Conservation (phyloP, 2,797 vertebrate species). For the Brachymystax lenok region DNA sequence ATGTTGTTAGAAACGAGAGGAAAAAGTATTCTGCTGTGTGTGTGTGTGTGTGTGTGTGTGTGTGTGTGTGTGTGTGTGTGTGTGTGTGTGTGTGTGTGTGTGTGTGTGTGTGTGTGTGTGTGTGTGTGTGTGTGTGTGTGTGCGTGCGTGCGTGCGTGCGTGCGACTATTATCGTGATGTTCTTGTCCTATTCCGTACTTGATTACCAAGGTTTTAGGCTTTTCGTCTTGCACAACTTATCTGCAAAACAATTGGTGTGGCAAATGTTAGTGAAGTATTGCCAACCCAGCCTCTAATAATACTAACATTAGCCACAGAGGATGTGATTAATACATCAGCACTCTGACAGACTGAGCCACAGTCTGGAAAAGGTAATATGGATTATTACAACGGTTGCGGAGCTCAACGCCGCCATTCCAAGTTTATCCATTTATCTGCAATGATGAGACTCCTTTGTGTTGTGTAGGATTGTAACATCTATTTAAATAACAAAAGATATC, state of each 20-base stretch:
- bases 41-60: conserved; percentile 32
- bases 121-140: conserved; percentile 56
- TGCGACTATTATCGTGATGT: conserved; percentile 70
- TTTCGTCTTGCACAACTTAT: conserved; percentile 77
- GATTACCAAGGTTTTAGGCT: conserved; percentile 78
- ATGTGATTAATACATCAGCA: conserved; percentile 80
- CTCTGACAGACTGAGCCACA: conserved; percentile 73
- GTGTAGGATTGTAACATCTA: conserved; percentile 74
- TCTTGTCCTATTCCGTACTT: conserved; percentile 72
- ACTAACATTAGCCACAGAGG: conserved; percentile 75
- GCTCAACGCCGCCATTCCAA: conserved; percentile 77
- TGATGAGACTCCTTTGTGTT: conserved; percentile 79
- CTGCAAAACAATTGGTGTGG: conserved; percentile 71
- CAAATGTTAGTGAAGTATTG: conserved; percentile 71
- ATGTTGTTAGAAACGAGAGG: conserved; percentile 51
- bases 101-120: conserved; percentile 64
- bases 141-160: conserved; percentile 56
- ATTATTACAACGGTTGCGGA: conserved; percentile 77
- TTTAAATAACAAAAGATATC: conserved; percentile 81
- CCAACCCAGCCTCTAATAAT: conserved; percentile 67
- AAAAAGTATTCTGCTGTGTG: conserved; percentile 29
- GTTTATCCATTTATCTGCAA: conserved; percentile 82
- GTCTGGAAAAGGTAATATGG: conserved; percentile 78
- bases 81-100: conserved; percentile 43
- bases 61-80: conserved; percentile 67